Percentiles rank a stretch among this genome's conserved stretches.
phyloP scores from a whole-genome alignment of 2,113 vertebrate species.

The Phyllostomus discolor region DNA sequence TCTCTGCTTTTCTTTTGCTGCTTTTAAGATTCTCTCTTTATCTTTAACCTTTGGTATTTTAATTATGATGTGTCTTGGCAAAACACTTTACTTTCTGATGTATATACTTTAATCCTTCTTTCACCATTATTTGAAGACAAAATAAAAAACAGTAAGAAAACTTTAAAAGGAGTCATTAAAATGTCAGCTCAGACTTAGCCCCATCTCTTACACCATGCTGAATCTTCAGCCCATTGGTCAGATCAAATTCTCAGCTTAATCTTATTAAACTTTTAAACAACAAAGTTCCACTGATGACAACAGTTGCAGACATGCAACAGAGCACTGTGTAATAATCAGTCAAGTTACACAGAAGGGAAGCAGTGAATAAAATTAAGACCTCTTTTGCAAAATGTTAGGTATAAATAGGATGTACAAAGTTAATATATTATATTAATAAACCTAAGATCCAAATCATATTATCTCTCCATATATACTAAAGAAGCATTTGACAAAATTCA shows the following conservation, averaged over 20 bases:
- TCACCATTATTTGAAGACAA: background rate
- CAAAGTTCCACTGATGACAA: background rate
- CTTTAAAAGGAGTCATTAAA: background rate
- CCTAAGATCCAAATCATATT: background rate
- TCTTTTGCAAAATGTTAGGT: background rate
- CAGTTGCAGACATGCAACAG: background rate
- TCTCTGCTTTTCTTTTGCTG: too few relatives aligned
- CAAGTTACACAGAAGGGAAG: background rate
- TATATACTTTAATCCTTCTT: background rate
- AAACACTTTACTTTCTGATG: background rate
- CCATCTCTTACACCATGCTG: background rate
- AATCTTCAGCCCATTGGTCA: background rate
- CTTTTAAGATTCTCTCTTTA: too few relatives aligned
- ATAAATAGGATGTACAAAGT: background rate
- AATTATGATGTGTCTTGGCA: too few relatives aligned
- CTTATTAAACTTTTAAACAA: background rate
- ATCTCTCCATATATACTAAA: background rate
- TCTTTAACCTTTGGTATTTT: too few relatives aligned
- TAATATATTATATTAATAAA: background rate
- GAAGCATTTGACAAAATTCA: background rate
- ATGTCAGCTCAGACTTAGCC: background rate
- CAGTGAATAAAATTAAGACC: background rate
- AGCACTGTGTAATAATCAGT: background rate
- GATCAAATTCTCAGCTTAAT: background rate
- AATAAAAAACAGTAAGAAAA: constrained; percentile 16